Evolutionary conservation across 2,797 vertebrate species (phyloP), one percentile per base, ranked within the genome.

Genomic region (Lutjanus campechanus): DNA sequence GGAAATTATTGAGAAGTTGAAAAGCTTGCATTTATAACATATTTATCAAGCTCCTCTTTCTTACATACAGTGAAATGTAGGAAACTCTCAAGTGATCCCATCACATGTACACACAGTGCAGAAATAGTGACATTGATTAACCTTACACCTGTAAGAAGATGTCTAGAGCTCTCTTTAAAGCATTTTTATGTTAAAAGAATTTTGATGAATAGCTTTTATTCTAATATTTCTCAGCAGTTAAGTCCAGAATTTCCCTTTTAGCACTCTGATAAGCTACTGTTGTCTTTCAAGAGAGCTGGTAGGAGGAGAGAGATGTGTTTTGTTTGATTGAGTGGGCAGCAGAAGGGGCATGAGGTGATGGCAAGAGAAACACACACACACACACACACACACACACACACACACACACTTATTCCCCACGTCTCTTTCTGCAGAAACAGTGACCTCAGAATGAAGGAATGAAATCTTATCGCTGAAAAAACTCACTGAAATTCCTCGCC

Each of bases 391-490:
- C 54, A 77, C 59, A 60, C 77, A 66, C 78, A 60, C 63, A 74
- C 15, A 76, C 80, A 81, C 61, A 44, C 64, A 59, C 56, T 73
- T 59, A 58, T 29, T 84, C 11, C 50, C 62, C 64, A 56, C 7
- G 16, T 76, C 63, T 84, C 65, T 76, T 19, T 69, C 65, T 76
- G 16, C 60, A 81, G 69, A 90, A 91, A 91, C 88, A 90, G 72
- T 94, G 91, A 95, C 83, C 83, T 94, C 86, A 95, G 80, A 51
- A 79, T 2, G 8, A 81, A 85, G 74, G 88, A 94, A 94, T 91
- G 81, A 92, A 93, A 93, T 93, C 93, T 94, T 95, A 95, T 96
- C 93, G 71, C 74, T 86, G 65, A 76, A 88, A 84, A 93, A 91
- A 92, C 87, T 83, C 68, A 82, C 84, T 92, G 86, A 85, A 95